Evolutionary conservation across 2,797 vertebrate species (phyloP).

Genomic region (Artibeus lituratus): DNA sequence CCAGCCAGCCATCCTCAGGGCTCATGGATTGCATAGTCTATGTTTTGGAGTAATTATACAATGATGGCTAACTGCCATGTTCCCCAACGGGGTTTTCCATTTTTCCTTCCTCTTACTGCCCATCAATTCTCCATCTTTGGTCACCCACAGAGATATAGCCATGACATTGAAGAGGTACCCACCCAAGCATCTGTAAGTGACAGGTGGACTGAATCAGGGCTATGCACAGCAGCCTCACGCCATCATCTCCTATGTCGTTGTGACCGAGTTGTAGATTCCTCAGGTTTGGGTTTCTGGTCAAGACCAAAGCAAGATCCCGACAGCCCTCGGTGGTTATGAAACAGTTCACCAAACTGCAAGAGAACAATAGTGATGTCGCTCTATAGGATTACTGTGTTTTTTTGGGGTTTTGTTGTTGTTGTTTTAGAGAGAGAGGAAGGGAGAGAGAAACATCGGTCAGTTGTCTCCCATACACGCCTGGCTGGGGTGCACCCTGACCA

Average conservation of each 20-base stretch:
- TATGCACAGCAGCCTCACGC: neutral
- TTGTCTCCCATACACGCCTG: neutral
- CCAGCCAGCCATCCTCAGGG: neutral
- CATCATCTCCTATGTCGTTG: neutral
- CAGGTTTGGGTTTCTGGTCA: neutral
- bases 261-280: neutral
- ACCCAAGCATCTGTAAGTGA: neutral
- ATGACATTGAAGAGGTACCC: neutral
- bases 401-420: too few species aligned
- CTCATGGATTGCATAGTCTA: fast-evolving
- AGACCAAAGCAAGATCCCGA: neutral
- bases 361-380: neutral
- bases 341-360: conserved; percentile 1
- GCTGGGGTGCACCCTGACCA: neutral
- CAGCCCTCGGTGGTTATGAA: neutral
- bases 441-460: neutral
- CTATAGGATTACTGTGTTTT: neutral
- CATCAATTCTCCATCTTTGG: neutral
- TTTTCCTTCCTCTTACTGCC: neutral
- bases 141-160: neutral
- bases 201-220: neutral
- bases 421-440: neutral
- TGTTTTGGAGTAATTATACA: too few species aligned
- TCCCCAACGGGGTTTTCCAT: neutral
- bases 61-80: too few species aligned